Evolutionary conservation across 92 coral and sea anemone species (phyloP), one percentile per base, ranked within the genome.

Genomic region (Epizoanthus scotinus): DNA sequence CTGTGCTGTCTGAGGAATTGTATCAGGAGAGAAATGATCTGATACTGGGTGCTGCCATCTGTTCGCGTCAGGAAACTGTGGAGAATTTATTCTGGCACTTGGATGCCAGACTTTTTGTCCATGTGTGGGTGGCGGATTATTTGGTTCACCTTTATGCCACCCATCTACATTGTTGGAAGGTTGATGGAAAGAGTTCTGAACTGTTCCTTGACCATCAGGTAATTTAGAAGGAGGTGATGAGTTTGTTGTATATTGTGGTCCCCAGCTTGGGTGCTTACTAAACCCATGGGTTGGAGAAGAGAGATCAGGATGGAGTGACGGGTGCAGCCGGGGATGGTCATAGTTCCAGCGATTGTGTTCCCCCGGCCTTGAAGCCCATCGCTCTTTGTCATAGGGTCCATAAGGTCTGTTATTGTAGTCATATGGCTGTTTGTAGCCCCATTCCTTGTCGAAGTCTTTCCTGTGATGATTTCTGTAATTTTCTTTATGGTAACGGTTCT

Each of bases 171-270:
- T 14, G 63, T 34, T 21, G 28, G 12, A 75, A 75, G 67, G 15
- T 13, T 75, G 81, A 59, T 8, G 34, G 13, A 58, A 31, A 38
- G 40, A 3, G 40, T 59, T 38, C 60, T 44, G 34, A 21, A 20
- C 67, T 28, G 22, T 17, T 31, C 47, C 53, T 25, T 47, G 25
- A 25, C 25, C 13, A 21, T 40, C 81, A 14, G 2, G 56, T 55
- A 40, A 38, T 22, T 67, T 59, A 0, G 53, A 54, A 57, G 17
- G 61, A 20, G 68, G 81, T 20, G 58, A 59, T 27, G 63, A 66
- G 66, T 59, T 34, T 20, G 81, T 24, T 40, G 81, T 75, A 31
- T 22, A 34, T 59, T 75, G 69, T 31, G 67, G 81, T 21, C 81
- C 68, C 67, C 54, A 58, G 57, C 81, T 21, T 20, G 81, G 26